A percentile compares a stretch with the other conserved stretches of the same genome.
Evolutionary conservation across 1,140 invertebrate genomes (phyloP).

Genomic region (Druon quercuslanigerum): DNA sequence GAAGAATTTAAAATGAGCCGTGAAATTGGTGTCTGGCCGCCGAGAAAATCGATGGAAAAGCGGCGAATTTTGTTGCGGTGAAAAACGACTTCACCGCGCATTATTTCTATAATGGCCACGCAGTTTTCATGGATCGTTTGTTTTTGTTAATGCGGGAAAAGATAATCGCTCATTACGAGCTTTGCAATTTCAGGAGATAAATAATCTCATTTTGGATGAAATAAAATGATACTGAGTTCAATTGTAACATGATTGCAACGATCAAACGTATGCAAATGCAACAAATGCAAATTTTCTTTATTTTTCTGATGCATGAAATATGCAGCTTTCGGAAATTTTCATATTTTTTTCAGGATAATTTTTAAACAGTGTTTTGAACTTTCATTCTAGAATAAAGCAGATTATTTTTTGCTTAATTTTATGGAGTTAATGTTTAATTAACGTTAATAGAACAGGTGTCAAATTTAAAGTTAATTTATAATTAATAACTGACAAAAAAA

Average conservation of each 20-base stretch:
- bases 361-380: no score
- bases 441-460: no score
- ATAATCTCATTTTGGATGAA: slow-evolving; percentile 17
- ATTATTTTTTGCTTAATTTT: no score
- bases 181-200: background rate
- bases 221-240: slow-evolving; percentile 15
- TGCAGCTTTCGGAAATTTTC: no score
- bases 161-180: slow-evolving; percentile 27
- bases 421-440: no score
- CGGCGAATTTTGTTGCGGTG: background rate
- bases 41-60: slow-evolving; percentile 9
- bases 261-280: background rate
- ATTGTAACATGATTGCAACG: slow-evolving; percentile 27
- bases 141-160: slow-evolving; percentile 25
- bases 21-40: background rate
- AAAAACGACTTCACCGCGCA: background rate
- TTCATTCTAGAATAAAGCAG: no score
- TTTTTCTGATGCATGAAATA: no score
- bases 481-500: no score
- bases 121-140: slow-evolving; percentile 26
- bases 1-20: no score
- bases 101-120: slow-evolving; percentile 15
- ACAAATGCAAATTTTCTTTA: no score
- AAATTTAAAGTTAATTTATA: no score
- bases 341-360: no score